Percentiles rank a stretch among this genome's conserved stretches.
Evolutionary conservation across 2,113 vertebrate species (phyloP).

Genomic region (Acrocephalus kingi): DNA sequence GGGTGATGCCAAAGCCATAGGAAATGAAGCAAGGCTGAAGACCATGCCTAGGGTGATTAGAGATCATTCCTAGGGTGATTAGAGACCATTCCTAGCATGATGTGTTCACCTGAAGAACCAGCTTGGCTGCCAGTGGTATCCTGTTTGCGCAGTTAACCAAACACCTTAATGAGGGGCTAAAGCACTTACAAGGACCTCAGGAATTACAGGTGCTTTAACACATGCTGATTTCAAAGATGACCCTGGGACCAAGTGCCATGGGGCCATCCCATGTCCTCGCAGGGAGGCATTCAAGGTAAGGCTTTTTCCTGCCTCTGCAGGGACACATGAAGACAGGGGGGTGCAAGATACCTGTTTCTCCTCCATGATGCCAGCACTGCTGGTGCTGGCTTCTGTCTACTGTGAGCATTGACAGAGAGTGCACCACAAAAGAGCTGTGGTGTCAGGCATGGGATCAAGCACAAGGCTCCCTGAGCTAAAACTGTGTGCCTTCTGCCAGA

Average conservation of each 20-base stretch:
- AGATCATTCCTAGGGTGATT: conserved; percentile 8
- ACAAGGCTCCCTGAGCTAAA: background rate
- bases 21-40: conserved; percentile 36
- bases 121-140: conserved; percentile 27
- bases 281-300: background rate
- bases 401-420: background rate
- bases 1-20: conserved; percentile 1
- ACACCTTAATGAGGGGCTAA: conserved; percentile 61
- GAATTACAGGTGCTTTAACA: conserved; percentile 66
- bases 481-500: background rate
- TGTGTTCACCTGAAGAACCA: conserved; percentile 53
- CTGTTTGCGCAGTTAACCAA: conserved; percentile 36
- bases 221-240: conserved; percentile 37
- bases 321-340: background rate
- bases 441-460: background rate
- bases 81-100: conserved; percentile 16
- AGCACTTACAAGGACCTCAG: conserved; percentile 39
- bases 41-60: conserved; percentile 13
- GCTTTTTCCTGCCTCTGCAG: background rate
- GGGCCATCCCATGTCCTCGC: rapidly evolving
- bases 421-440: background rate
- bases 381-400: background rate
- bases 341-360: background rate
- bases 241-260: background rate
- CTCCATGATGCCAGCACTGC: background rate